Evolutionary conservation across 2,113 vertebrate species (phyloP).

Genomic region (Isurus oxyrinchus): DNA sequence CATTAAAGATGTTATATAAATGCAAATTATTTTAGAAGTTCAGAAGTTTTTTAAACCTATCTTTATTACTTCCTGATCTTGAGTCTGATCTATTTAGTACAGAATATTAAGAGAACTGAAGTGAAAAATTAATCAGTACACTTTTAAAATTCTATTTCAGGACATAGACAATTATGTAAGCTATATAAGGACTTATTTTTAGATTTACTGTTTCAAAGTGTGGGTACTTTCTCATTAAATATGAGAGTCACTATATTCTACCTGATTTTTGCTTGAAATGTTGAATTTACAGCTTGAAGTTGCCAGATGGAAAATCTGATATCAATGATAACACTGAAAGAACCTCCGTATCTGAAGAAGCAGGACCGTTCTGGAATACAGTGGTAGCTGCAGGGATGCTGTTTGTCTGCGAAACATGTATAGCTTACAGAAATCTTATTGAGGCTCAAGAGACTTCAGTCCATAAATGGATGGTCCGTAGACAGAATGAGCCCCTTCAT

Average conservation of each 20-base stretch:
- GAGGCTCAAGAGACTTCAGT: conserved; percentile 69
- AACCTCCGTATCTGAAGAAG: conserved; percentile 49
- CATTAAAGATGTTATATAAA: neutral
- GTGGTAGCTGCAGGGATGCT: conserved; percentile 76
- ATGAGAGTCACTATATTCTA: neutral
- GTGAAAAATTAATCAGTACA: neutral
- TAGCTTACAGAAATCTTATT: conserved; percentile 81
- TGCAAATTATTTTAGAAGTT: neutral
- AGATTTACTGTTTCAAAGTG: neutral
- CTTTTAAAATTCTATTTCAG: neutral
- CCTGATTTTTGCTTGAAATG: neutral
- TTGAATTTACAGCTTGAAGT: conserved; percentile 72
- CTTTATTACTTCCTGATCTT: neutral
- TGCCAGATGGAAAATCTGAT: conserved; percentile 70
- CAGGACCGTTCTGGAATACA: conserved; percentile 57
- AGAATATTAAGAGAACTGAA: neutral
- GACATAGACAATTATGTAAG: neutral
- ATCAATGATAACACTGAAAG: conserved; percentile 55
- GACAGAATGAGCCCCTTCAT: conserved; percentile 84
- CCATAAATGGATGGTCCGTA: conserved; percentile 79
- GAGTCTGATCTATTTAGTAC: neutral
- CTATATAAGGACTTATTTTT: neutral
- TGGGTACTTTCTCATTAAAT: neutral
- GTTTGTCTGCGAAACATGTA: conserved; percentile 89
- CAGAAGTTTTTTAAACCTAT: neutral